Base-by-base conservation (phyloP, 2,888 invertebrate species). In the Gnatocerus cornutus region DNA sequence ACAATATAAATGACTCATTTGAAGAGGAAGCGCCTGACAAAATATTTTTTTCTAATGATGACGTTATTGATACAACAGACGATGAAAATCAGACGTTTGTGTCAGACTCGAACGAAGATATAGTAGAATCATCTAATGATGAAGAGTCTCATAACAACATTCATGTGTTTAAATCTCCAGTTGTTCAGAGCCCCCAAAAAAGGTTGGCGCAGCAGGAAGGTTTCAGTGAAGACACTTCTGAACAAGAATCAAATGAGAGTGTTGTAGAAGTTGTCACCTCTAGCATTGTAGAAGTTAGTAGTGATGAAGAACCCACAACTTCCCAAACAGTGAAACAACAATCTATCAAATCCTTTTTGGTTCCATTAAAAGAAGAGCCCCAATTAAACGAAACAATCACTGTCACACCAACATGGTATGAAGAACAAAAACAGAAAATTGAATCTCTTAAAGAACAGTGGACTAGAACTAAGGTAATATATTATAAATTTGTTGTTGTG, bases 251-350 rank as follows among this genome's bases (percentile, higher is more conserved):
- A n/a, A 5, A 12, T 43, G 43, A 7, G 43, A 43, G 43, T 13
- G 1, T 12, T 12, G 12, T 3, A 12, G 5, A 43, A 43, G 43
- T 12, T 3, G 7, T 61, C 64, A 8, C n/a, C n/a, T 29, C 62
- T 21, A 56, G 16, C 50, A 37, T 61, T 37, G 16, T 53, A 6
- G 39, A 56, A 16, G 30, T 53, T 7, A 64, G 64, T 10, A 53
- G 53, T 45, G 64, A 53, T 6, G 64, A 64, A 6, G 64, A 64
- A 27, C 0, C 0, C 10, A 33, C 12, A 8, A 12, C 52, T 6
- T 5, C 21, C 6, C 4, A n/a, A 0, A 6, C 14, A 1, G 29
- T 50, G 0, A 63, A 50, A 52, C 52, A 52, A 52, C 50, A 9
- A 41, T 43, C 12, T 14, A 50, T 41, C 2, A 63, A 37, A 8